Percentiles rank a stretch among this genome's conserved stretches.
phyloP scores from a whole-genome alignment of 2,797 vertebrate genomes.

The Acropternis orthonyx region DNA sequence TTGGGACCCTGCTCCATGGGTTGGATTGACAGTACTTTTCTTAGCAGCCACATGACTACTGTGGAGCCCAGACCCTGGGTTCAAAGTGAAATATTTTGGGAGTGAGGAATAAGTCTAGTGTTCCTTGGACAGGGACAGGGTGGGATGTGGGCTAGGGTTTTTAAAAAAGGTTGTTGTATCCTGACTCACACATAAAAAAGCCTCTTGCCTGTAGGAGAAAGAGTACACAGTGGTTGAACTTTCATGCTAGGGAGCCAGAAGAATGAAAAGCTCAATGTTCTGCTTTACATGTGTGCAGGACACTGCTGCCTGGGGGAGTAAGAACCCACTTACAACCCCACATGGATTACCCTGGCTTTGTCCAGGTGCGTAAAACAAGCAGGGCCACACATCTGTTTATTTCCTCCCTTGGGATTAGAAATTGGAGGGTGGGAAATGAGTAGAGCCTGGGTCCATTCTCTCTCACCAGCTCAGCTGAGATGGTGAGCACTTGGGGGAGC shows the following conservation, averaged over 20 bases:
- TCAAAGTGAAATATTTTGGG: neutral
- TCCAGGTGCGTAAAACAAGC: conserved; percentile 55
- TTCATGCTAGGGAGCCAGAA: neutral
- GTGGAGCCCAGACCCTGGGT: neutral
- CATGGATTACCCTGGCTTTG: conserved; percentile 12
- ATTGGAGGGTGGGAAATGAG: conserved; percentile 35
- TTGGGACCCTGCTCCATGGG: neutral
- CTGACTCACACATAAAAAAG: neutral
- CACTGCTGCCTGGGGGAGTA: neutral
- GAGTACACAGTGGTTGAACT: accelerated
- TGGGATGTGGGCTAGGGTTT: neutral
- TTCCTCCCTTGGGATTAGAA: conserved; percentile 48
- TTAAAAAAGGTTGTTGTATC: neutral
- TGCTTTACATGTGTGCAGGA: conserved; percentile 19
- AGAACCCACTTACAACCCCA: neutral
- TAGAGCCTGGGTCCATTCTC: neutral
- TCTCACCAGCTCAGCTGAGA: neutral
- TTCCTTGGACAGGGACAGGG: neutral
- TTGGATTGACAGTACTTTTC: neutral
- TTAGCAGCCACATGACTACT: neutral
- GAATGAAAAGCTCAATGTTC: neutral
- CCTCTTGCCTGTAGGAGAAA: neutral
- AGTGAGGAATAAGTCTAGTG: neutral
- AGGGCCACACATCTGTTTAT: conserved; percentile 51
- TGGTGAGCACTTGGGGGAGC: neutral